Base-by-base conservation (phyloP, 2,113 vertebrate species). In the Hyperopisus bebe region DNA sequence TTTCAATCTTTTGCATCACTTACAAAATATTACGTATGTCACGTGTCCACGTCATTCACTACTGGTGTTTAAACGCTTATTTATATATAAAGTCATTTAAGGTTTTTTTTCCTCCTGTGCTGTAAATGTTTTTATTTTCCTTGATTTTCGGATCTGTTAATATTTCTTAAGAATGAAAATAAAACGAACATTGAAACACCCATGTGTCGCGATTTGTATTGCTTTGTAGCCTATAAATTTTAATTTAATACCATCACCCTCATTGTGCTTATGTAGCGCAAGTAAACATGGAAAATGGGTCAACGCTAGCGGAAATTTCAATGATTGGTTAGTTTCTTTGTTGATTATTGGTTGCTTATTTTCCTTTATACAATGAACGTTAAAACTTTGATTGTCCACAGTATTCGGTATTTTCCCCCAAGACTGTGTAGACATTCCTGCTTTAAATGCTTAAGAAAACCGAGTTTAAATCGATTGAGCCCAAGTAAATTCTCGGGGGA, bases 111-210 rank as follows among this genome's bases (percentile, higher is more conserved):
- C 35, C 27, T 87, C 50, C 50, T 87, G 85, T 87, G 48, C 50
- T 87, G 85, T 87, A 87, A 87, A 87, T 87, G 85, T 51, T 86
- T 86, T 87, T 55, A 87, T 87, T 87, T 87, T 27, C 83, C 31
- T 87, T 21, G 50, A 53, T 53, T 47, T 87, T 55, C 10, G 47
- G 31, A 35, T 87, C 21, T 87, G 46, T 87, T 87, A 87, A 87
- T 87, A 87, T 87, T 87, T 87, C 85, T 55, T 55, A 87, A 55
- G 27, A 47, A 87, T 87, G 85, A 87, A 55, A 87, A 87, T 87
- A 87, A 87, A 87, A 42, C 1, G 46, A 27, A 87, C 50, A 87
- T 35, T 87, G 46, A 39, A 51, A 87, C n/a, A 3, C 6, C n/a
- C n/a, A n/a, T 35, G n/a, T 55, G 85, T 19, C 44, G 44, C 83